Conservation (phyloP, 2,113 vertebrate species). For the Coreoperca whiteheadi region DNA sequence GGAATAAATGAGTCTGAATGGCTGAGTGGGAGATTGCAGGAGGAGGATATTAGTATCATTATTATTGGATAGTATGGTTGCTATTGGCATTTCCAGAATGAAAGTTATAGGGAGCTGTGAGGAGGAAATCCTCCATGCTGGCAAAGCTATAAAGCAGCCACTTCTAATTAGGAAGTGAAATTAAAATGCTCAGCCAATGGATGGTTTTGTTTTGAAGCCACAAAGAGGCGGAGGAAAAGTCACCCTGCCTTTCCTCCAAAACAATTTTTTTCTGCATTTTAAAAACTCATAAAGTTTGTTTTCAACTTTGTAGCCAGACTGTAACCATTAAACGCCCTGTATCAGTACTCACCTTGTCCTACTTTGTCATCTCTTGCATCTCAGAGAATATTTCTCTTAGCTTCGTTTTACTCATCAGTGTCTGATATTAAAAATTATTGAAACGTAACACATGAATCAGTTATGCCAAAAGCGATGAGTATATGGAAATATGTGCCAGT, state of each 20-base stretch:
- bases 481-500: conserved; percentile 4
- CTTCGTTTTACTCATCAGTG: not conserved
- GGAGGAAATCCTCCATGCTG: conserved; percentile 22
- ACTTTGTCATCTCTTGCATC: not conserved
- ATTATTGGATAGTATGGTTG: conserved; percentile 63
- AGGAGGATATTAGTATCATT: conserved; percentile 66
- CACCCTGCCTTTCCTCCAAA: not conserved
- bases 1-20: conserved; percentile 74
- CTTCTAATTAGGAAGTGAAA: conserved; percentile 46
- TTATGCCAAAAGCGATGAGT: not conserved
- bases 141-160: conserved; percentile 23
- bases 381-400: conserved; percentile 5
- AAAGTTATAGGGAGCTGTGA: conserved; percentile 35
- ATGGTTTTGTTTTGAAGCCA: conserved; percentile 38
- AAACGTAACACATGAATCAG: not conserved
- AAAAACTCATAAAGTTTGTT: conserved; percentile 21
- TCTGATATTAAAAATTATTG: not conserved
- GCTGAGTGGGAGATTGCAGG: conserved; percentile 68
- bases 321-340: not conserved
- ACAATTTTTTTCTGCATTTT: conserved; percentile 2
- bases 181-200: conserved; percentile 39
- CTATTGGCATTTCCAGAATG: conserved; percentile 65
- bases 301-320: conserved; percentile 7
- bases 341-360: conserved; percentile 48
- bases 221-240: conserved; percentile 9